These are phyloP conservation scores for Microctonus hyperodae DNA, from an alignment of 2,888 invertebrate genomes.

Conservation along the genomic window DNA sequence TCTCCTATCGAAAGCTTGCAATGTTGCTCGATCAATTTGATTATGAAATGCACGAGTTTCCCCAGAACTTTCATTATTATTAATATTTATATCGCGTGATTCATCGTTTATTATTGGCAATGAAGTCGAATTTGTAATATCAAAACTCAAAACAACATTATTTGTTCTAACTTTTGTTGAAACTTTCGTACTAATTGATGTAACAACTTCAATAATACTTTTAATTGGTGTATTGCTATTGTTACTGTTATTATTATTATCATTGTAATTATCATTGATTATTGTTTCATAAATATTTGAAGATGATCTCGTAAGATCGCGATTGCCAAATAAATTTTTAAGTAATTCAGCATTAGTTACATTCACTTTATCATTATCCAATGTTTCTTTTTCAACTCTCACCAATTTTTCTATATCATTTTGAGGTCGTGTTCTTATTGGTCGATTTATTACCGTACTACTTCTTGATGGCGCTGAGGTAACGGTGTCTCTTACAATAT, in stretches of 20 bases:
- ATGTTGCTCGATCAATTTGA: conserved; percentile 30
- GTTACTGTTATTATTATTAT: neutral
- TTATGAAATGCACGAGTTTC: conserved; percentile 43
- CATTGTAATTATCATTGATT: neutral
- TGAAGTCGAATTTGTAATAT: conserved; percentile 48
- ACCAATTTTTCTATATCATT: conserved; percentile 54
- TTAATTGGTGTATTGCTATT: conserved; percentile 42
- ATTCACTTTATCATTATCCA: conserved; percentile 9
- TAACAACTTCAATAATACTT: conserved; percentile 60
- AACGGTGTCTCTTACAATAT: conserved; percentile 62
- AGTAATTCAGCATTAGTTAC: conserved; percentile 44
- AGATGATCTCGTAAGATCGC: conserved; percentile 22
- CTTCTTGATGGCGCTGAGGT: conserved; percentile 81
- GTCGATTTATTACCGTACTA: conserved; percentile 78
- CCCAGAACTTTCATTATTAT: conserved; percentile 28
- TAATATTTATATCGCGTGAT: conserved; percentile 3
- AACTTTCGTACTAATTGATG: conserved; percentile 60
- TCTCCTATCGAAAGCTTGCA: conserved; percentile 51
- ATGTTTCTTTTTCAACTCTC: conserved; percentile 31
- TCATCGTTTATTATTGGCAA: conserved; percentile 35
- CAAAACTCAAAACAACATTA: conserved; percentile 49
- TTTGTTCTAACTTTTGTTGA: conserved; percentile 53
- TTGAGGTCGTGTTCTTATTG: conserved; percentile 72
- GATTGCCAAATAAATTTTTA: conserved; percentile 49
- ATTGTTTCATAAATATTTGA: neutral